phyloP scores from a whole-genome alignment of 92 coral and sea anemone genomes.

The Anthopleura xanthogrammica region DNA sequence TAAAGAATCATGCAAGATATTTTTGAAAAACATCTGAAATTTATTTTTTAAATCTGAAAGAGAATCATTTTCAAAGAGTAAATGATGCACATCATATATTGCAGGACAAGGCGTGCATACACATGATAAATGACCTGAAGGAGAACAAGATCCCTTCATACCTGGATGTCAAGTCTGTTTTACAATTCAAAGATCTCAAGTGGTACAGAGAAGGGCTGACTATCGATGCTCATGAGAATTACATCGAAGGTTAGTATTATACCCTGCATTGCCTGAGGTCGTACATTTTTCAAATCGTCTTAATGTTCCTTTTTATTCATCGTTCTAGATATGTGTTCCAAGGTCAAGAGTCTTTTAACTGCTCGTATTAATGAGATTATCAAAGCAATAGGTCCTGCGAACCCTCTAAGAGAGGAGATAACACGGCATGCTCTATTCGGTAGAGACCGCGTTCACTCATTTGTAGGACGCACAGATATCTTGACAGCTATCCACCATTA shows the following conservation, averaged over 20 bases:
- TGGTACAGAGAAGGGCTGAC: slow-evolving; percentile 60
- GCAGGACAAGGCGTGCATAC: slow-evolving; percentile 39
- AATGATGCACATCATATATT: neutral
- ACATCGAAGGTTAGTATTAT: slow-evolving; percentile 35
- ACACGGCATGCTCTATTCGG: slow-evolving; percentile 63
- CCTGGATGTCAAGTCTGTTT: slow-evolving; percentile 42
- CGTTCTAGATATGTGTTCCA: slow-evolving; percentile 46
- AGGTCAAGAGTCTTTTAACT: slow-evolving; percentile 38
- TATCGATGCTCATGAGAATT: slow-evolving; percentile 32
- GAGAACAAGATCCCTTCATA: slow-evolving; percentile 49
- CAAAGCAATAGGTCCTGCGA: slow-evolving; percentile 39
- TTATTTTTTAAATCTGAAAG: neutral
- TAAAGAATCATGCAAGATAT: too few species aligned
- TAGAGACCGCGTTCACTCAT: slow-evolving; percentile 54
- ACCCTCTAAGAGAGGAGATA: slow-evolving; percentile 59
- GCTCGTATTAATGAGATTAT: slow-evolving; percentile 43
- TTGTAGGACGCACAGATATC: slow-evolving; percentile 54
- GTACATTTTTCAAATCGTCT: neutral
- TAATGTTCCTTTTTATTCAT: neutral
- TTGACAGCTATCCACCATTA: slow-evolving; percentile 40
- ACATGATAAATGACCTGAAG: slow-evolving; percentile 44
- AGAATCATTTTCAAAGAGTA: neutral
- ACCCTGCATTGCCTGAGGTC: too few species aligned
- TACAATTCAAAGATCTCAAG: slow-evolving; percentile 39
- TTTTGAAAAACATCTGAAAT: too few species aligned